Base-by-base conservation (phyloP, 2,113 vertebrate species). In the Mesoclemmys tuberculata region DNA sequence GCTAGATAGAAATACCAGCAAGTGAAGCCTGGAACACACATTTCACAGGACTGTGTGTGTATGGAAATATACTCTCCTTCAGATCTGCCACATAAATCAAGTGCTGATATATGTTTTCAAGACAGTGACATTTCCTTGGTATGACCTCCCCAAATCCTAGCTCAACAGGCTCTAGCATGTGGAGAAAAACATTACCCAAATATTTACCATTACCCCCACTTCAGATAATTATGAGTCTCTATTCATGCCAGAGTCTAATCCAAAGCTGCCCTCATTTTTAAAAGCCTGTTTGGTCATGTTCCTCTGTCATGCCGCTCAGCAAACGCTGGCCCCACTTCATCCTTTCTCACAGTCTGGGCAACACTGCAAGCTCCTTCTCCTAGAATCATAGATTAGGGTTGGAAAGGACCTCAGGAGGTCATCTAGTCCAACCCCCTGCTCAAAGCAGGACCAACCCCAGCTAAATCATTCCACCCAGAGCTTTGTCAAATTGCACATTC, bases 171-270 rank as follows among this genome's bases (percentile, higher is more conserved):
- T 90, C 38, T 38, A 88, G 14, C 38, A n/a, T 84, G 80, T 29
- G 82, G 38, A 78, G 44, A 82, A 85, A 87, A 46, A 80, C 80
- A 89, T 51, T 5, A 44, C 1, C 1, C 74, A 56, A 64, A 92
- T 61, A 82, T 92, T 61, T 90, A 86, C 6, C 61, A 21, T 5
- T 83, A 51, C 49, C 87, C 64, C 44, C 75, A 0, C 87, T 78
- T 86, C 35, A 86, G 56, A 11, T 27, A 75, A 0, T 0, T 0
- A 94, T 71, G 22, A 84, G 27, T 18, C n/a, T n/a, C 12, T 74
- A 41, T 51, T 93, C 41, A 87, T 83, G 91, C 91, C 94, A 90
- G 41, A 48, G 84, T 79, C 55, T 83, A 46, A 48, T 48, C 88
- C 41, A 94, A 91, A 90, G 64, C 0, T 1, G 1, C 58, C 35